Evolutionary conservation across 1,140 invertebrate genomes (phyloP).

Genomic region (Phocides pigmalion): DNA sequence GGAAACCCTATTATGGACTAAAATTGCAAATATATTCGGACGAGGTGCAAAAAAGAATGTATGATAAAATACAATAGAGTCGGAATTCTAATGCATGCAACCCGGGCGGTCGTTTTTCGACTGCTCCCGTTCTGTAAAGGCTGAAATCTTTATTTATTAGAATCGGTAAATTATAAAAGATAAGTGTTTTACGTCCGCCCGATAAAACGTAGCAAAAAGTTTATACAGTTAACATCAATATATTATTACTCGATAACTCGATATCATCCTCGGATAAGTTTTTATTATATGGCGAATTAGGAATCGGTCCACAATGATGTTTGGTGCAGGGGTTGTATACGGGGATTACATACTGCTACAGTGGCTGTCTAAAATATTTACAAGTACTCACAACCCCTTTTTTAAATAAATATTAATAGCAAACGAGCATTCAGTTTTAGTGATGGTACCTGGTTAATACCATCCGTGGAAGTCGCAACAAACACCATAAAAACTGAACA

Average conservation of each 20-base stretch:
- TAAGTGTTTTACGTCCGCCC: conserved; percentile 61
- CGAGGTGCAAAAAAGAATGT: conserved; percentile 82
- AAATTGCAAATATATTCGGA: conserved; percentile 79
- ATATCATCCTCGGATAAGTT: conserved; percentile 18
- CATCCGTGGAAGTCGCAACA: too few relatives aligned
- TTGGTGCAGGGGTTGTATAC: background rate
- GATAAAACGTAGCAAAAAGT: conserved; percentile 59
- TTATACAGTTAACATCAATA: conserved; percentile 31
- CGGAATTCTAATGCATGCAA: conserved; percentile 70
- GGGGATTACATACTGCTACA: too few relatives aligned
- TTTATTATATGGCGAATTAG: conserved; percentile 9
- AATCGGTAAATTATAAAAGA: conserved; percentile 75
- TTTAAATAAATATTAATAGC: too few relatives aligned
- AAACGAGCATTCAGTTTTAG: too few relatives aligned
- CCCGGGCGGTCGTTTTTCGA: conserved; percentile 80
- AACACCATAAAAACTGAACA: too few relatives aligned
- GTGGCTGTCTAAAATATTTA: too few relatives aligned
- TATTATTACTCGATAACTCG: conserved; percentile 25
- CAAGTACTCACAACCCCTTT: too few relatives aligned
- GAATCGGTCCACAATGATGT: background rate
- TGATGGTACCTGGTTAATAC: too few relatives aligned
- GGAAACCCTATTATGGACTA: conserved; percentile 33
- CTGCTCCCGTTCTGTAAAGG: conserved; percentile 54
- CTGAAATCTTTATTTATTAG: conserved; percentile 83
- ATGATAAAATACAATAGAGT: conserved; percentile 80